Evolutionary conservation across 2,797 vertebrate species (phyloP).

Genomic region (Chloroceryle amazona): DNA sequence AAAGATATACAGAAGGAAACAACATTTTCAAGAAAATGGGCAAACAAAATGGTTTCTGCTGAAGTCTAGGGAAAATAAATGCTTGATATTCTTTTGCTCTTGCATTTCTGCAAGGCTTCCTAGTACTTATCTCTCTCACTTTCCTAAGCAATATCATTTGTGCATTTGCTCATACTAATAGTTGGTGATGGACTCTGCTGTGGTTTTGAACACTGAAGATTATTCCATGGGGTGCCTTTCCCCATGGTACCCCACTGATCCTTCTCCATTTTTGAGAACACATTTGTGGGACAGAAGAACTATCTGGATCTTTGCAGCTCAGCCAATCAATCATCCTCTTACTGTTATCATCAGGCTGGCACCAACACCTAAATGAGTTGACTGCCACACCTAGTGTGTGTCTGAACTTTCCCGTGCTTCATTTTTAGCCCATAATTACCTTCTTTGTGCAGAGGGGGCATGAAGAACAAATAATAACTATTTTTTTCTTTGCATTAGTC

Average conservation of each 20-base stretch:
- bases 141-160: neutral
- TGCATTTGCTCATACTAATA: fast-evolving
- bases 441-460: neutral
- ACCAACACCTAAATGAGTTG: neutral
- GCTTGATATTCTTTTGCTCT: neutral
- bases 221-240: neutral
- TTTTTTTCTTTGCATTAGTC: neutral
- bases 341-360: neutral
- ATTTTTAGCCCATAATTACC: neutral
- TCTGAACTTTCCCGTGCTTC: neutral
- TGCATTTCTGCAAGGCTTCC: neutral
- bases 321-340: neutral
- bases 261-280: neutral
- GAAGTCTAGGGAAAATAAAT: neutral
- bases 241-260: neutral
- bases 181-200: neutral
- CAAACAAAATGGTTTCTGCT: neutral
- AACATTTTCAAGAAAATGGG: neutral
- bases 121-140: neutral
- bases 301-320: neutral
- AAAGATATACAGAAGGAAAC: neutral
- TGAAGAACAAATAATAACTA: neutral
- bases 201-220: neutral
- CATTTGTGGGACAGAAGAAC: neutral
- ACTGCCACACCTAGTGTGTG: neutral